Percentiles rank a stretch among this genome's conserved stretches.
Evolutionary conservation across 2,888 invertebrate genomes (phyloP).

Genomic region (Isotomurus palustris): DNA sequence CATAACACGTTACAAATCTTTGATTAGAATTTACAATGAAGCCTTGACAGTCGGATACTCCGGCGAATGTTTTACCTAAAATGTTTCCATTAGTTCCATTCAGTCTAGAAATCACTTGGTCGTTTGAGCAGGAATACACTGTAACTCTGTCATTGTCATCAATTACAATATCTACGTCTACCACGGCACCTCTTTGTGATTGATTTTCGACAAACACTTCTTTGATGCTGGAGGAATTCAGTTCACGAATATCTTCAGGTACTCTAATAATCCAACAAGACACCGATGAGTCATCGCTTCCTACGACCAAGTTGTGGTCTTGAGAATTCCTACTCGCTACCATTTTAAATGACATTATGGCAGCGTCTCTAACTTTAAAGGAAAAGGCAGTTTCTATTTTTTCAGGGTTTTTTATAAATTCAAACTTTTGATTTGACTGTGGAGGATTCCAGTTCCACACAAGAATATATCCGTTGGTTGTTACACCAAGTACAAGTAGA

Average conservation of each 20-base stretch:
- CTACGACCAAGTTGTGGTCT: slow-evolving; percentile 9
- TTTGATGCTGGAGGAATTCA: neutral
- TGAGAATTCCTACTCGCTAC: neutral
- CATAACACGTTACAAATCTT: slow-evolving; percentile 22
- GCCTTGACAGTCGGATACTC: slow-evolving; percentile 36
- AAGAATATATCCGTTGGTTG: slow-evolving; percentile 29
- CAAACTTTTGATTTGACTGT: neutral
- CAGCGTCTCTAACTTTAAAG: slow-evolving; percentile 13
- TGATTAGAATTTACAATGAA: slow-evolving; percentile 16
- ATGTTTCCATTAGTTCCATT: slow-evolving; percentile 13
- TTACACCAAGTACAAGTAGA: slow-evolving; percentile 16
- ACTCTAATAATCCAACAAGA: slow-evolving; percentile 12
- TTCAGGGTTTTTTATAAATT: neutral
- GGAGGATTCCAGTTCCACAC: slow-evolving; percentile 23
- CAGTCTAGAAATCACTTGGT: slow-evolving; percentile 30
- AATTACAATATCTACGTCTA: slow-evolving; percentile 15
- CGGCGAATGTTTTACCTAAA: slow-evolving; percentile 14
- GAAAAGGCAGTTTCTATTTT: slow-evolving; percentile 6
- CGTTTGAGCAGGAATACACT: slow-evolving; percentile 31
- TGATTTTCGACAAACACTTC: slow-evolving; percentile 17
- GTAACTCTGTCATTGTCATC: neutral
- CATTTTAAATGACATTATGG: slow-evolving; percentile 22
- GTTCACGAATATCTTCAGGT: neutral
- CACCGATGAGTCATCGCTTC: slow-evolving; percentile 30
- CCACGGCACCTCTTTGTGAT: slow-evolving; percentile 30